Base-by-base conservation (phyloP, 2,113 vertebrate genomes). In the Podilymbus podiceps region DNA sequence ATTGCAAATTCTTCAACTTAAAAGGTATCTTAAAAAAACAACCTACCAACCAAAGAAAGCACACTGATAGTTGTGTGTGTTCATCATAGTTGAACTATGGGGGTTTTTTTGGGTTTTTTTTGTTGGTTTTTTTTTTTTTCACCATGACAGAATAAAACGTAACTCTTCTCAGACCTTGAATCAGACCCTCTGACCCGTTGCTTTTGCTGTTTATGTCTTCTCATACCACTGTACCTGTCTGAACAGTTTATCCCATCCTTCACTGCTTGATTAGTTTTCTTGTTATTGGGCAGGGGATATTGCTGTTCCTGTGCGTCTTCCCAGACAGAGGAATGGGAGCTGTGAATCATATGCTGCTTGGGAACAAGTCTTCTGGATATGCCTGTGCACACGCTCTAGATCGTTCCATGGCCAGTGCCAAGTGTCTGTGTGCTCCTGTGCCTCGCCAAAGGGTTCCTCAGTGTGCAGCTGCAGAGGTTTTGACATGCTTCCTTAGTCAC, bases 301-400 rank as follows among this genome's bases (percentile, higher is more conserved):
- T 58, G 38, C n/a, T 50, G 24, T 60, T 86, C 24, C 22, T 69
- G 10, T 73, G 59, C 4, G 5, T 20, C 50, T 83, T 71, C 20
- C 33, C 42, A 78, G 49, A 9, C 22, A 60, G 46, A 66, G 11
- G 19, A 33, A 31, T 64, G 31, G 40, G 59, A 84, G 15, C 52
- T 79, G 24, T 28, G 62, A 58, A 55, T 76, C 0, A 0, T 33
- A 3, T 23, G 27, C 63, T 64, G 53, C 58, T 52, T 47, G 47
- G 15, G 38, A 71, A 7, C 8, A 40, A 46, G 4, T n/a, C 23
- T 59, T 28, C 24, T 87, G 46, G 59, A 15, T 58, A 6, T 23
- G 15, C 21, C 9, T 1, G 0, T 38, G 28, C 5, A 2, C 13
- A 7, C 4, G 2, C 11, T 74, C 24, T 44, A 31, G 47, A 35